Evolutionary conservation across 1,140 invertebrate species (phyloP).

Genomic region (Drosophila repleta): DNA sequence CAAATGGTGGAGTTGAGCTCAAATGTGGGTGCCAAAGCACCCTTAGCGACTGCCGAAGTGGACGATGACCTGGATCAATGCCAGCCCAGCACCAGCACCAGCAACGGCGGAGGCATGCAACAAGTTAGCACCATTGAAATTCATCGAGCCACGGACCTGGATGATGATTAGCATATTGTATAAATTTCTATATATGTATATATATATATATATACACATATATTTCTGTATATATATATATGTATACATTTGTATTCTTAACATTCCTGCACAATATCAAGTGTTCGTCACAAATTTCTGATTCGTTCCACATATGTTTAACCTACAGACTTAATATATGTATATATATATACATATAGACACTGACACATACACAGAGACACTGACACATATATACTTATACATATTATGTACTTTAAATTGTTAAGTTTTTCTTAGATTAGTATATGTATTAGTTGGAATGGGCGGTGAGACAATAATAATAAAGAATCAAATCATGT

Average conservation of each 20-base stretch:
- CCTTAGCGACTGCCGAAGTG: not conserved
- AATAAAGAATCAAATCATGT: not conserved
- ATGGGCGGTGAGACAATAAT: conserved; percentile 13
- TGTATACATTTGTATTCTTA: not conserved
- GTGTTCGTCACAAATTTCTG: conserved; percentile 18
- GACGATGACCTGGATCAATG: not conserved
- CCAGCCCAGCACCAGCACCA: not conserved
- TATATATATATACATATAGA: too few species aligned
- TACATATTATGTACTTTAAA: conserved; percentile 5
- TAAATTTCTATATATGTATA: not conserved
- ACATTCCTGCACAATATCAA: conserved; percentile 34
- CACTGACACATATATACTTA: not conserved
- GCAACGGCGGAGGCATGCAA: conserved; percentile 5
- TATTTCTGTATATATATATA: not conserved
- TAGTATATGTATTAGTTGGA: conserved; percentile 2
- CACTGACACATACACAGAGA: not conserved
- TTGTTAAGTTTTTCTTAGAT: conserved; percentile 32
- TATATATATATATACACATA: conserved; percentile 6
- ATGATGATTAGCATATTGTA: conserved; percentile 13
- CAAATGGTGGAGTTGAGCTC: conserved; percentile 11
- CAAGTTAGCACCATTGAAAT: conserved; percentile 33
- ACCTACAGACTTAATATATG: conserved; percentile 9
- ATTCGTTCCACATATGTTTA: conserved; percentile 27
- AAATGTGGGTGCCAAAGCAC: not conserved
- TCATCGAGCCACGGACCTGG: conserved; percentile 11